phyloP scores from a whole-genome alignment of 1,140 invertebrate species.

The Tenebrio molitor region DNA sequence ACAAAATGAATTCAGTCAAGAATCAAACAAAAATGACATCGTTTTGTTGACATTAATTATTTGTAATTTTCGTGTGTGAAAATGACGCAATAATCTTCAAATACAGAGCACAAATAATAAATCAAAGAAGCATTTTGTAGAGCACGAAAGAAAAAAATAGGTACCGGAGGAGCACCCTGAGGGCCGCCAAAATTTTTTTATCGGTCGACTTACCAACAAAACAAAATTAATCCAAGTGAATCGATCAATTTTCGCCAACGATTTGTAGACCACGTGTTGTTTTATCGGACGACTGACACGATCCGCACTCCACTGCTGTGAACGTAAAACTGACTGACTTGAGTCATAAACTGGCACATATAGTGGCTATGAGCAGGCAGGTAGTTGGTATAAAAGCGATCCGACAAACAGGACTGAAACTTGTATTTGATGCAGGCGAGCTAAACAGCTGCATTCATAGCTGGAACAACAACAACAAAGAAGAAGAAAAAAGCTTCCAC shows the following conservation, averaged over 20 bases:
- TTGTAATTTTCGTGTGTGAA: too few relatives aligned
- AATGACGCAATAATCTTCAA: too few relatives aligned
- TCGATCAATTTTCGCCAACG: background rate
- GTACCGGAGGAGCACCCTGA: too few relatives aligned
- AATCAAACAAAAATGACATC: too few relatives aligned
- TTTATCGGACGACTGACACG: background rate
- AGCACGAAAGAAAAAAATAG: too few relatives aligned
- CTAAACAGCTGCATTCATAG: slow-evolving; percentile 40
- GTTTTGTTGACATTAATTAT: too few relatives aligned
- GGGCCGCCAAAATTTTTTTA: too few relatives aligned
- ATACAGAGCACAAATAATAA: too few relatives aligned
- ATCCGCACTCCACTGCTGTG: slow-evolving; percentile 9
- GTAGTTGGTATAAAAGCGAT: slow-evolving; percentile 37
- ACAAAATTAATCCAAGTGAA: slow-evolving; percentile 5
- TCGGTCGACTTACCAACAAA: background rate
- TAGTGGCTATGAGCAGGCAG: slow-evolving; percentile 30
- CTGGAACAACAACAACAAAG: slow-evolving; percentile 35
- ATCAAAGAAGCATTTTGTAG: too few relatives aligned
- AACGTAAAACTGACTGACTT: slow-evolving; percentile 26
- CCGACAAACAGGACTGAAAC: slow-evolving; percentile 34
- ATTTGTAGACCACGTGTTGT: slow-evolving; percentile 13
- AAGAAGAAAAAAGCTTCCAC: slow-evolving; percentile 20
- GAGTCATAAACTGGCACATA: slow-evolving; percentile 40
- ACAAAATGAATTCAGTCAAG: too few relatives aligned
- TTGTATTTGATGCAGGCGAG: slow-evolving; percentile 36